Evolutionary conservation across 2,113 vertebrate species (phyloP).

Genomic region (Caloenas nicobarica): DNA sequence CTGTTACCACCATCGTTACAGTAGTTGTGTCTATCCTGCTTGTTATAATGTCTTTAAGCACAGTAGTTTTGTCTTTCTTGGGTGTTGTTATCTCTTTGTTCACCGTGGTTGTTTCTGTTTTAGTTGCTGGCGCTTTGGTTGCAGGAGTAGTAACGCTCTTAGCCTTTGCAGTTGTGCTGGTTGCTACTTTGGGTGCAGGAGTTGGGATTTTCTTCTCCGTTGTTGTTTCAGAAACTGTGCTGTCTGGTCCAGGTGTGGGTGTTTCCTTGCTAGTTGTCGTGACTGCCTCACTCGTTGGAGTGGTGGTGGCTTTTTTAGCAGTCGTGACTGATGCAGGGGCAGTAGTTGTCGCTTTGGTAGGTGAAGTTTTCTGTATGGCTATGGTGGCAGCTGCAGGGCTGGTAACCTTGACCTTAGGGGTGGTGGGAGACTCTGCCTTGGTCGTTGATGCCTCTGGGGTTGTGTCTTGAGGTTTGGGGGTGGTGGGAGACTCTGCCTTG

Average conservation of each 20-base stretch:
- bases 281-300: background rate
- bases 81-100: background rate
- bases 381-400: background rate
- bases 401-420: background rate
- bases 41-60: conserved; percentile 3
- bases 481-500: background rate
- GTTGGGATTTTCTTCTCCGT: background rate
- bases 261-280: background rate
- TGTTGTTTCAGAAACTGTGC: background rate
- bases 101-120: background rate
- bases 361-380: background rate
- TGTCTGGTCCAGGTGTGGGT: background rate
- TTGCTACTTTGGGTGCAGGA: background rate
- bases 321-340: background rate
- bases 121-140: background rate
- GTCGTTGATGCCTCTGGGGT: background rate
- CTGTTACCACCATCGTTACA: background rate
- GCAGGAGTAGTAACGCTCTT: background rate
- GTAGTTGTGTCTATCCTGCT: background rate
- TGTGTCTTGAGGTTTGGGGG: rapidly evolving
- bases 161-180: background rate
- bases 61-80: conserved; percentile 4
- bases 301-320: background rate
- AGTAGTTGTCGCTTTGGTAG: background rate
- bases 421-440: background rate